A percentile compares a stretch with the other conserved stretches of the same genome.
These are phyloP conservation scores for Rissa tridactyla DNA, from an alignment of 2,113 vertebrate genomes.

Conservation along the genomic window DNA sequence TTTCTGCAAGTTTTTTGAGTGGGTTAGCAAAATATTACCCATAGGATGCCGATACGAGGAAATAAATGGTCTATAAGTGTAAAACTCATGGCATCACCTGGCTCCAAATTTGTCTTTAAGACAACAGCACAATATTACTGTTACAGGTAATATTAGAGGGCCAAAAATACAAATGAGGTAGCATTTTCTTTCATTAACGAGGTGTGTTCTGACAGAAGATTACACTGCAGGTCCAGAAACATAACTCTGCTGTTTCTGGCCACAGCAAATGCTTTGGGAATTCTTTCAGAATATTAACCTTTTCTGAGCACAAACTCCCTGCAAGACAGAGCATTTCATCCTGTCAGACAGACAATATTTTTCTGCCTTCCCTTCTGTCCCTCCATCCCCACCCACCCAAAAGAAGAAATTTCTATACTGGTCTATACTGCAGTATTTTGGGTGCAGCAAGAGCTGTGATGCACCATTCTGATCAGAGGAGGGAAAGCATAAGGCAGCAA, in stretches of 20 bases:
- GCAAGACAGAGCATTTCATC: neutral
- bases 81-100: neutral
- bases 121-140: neutral
- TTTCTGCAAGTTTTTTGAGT: neutral
- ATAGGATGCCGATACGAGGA: neutral
- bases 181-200: neutral
- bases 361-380: neutral
- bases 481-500: neutral
- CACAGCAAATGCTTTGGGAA: neutral
- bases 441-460: neutral
- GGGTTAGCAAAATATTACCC: neutral
- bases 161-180: neutral
- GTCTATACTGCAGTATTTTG: neutral
- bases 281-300: neutral
- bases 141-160: neutral
- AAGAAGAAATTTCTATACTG: neutral
- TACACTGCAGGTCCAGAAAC: neutral
- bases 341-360: neutral
- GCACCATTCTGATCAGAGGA: neutral
- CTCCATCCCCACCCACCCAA: neutral
- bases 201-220: neutral
- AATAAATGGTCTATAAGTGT: neutral
- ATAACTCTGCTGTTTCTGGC: neutral
- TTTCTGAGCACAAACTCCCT: neutral
- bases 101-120: neutral